A percentile compares a stretch with the other conserved stretches of the same genome.
These are phyloP conservation scores for Chiridota heheva DNA, from an alignment of 35 echinoderm and acorn worm species.

Conservation along the genomic window DNA sequence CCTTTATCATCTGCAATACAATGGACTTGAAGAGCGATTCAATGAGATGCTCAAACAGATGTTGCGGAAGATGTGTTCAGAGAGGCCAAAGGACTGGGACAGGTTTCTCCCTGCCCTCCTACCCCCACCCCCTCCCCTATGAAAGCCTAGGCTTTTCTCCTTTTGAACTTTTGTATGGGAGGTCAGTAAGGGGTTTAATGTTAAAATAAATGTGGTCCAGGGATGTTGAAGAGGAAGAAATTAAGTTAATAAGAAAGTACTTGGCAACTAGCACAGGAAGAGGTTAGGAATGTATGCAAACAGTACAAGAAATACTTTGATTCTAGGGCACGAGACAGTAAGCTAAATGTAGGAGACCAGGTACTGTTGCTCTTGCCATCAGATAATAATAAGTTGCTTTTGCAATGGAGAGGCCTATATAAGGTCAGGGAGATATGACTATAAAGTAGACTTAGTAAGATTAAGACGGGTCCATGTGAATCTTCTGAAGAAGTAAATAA, in stretches of 20 bases:
- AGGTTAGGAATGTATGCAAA: slow-evolving; percentile 1
- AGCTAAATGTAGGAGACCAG: slow-evolving; percentile 23
- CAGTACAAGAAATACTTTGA: slow-evolving; percentile 35
- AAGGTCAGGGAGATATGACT: slow-evolving; percentile 18
- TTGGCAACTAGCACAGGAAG: slow-evolving; percentile 34
- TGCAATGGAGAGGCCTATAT: slow-evolving; percentile 52
- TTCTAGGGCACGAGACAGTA: slow-evolving; percentile 6
- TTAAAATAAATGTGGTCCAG: slow-evolving; percentile 9
- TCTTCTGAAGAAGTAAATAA: slow-evolving; percentile 16
- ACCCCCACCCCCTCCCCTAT: slow-evolving; percentile 25
- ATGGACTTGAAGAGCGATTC: slow-evolving; percentile 60
- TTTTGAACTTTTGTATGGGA: slow-evolving; percentile 60
- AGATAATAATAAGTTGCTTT: slow-evolving; percentile 30
- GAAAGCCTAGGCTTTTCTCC: slow-evolving; percentile 43
- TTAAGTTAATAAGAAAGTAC: slow-evolving; percentile 4
- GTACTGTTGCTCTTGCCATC: slow-evolving; percentile 26
- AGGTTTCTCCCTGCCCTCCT: slow-evolving; percentile 43
- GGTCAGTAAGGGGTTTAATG: slow-evolving; percentile 40
- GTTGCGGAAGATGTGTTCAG: slow-evolving; percentile 38
- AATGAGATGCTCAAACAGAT: slow-evolving; percentile 63
- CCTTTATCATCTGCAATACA: slow-evolving; percentile 61
- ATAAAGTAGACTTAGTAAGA: neutral
- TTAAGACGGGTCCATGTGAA: slow-evolving; percentile 35
- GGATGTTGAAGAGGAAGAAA: slow-evolving; percentile 43
- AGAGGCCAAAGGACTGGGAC: slow-evolving; percentile 60